Conservation (phyloP, 2,888 invertebrate species). For the Sesia apiformis region DNA sequence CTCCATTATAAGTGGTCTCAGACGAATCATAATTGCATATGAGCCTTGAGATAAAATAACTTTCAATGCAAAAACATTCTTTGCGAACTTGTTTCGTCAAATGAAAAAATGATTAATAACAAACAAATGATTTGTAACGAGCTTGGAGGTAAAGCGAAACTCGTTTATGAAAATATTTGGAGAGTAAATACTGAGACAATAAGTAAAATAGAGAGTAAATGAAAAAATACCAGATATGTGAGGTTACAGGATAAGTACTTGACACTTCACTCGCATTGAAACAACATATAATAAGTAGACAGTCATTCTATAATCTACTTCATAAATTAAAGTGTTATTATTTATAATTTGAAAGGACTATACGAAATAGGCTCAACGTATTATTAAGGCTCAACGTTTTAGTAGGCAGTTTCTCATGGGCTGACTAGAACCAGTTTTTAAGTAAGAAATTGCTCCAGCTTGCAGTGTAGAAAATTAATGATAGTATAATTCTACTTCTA, state of each 20-base stretch:
- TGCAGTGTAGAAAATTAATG: slow-evolving; percentile 39
- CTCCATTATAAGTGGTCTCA: slow-evolving; percentile 66
- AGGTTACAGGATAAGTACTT: too few species aligned
- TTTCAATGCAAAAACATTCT: slow-evolving; percentile 40
- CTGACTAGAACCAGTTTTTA: slow-evolving; percentile 40
- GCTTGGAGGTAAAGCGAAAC: too few species aligned
- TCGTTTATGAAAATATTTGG: too few species aligned
- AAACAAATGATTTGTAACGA: neutral
- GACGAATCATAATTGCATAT: slow-evolving; percentile 70
- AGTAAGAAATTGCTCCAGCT: slow-evolving; percentile 37
- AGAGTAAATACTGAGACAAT: too few species aligned
- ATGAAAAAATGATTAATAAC: slow-evolving; percentile 5
- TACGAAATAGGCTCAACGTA: slow-evolving; percentile 19
- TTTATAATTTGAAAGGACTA: slow-evolving; percentile 11
- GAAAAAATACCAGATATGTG: too few species aligned
- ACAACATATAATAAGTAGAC: neutral
- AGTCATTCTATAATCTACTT: neutral
- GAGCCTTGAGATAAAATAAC: slow-evolving; percentile 55
- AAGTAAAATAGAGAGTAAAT: too few species aligned
- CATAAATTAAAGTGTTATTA: slow-evolving; percentile 1
- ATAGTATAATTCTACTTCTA: slow-evolving; percentile 18
- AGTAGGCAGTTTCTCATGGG: slow-evolving; percentile 18
- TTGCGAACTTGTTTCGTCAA: slow-evolving; percentile 1
- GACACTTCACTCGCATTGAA: too few species aligned
- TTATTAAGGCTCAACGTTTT: slow-evolving; percentile 13